Evolutionary conservation across 2,113 vertebrate genomes (phyloP).

Genomic region (Aptenodytes patagonicus): DNA sequence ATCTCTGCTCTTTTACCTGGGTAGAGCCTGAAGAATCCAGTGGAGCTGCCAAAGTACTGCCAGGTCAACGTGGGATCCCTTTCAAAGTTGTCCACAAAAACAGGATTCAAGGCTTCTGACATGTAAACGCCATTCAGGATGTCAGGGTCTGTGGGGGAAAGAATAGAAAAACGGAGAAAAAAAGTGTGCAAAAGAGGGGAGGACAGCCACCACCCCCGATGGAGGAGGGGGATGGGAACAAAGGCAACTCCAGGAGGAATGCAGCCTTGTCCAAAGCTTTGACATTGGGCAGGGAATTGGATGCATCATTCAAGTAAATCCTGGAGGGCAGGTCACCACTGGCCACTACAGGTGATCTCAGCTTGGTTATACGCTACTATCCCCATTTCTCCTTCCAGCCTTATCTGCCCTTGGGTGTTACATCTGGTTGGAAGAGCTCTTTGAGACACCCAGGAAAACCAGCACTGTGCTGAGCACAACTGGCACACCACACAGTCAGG

Average conservation of each 20-base stretch:
- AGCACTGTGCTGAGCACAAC: not conserved
- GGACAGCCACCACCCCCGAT: rapidly evolving
- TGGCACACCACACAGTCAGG: not conserved
- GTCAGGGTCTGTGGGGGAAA: conserved; percentile 78
- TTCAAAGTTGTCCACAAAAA: conserved; percentile 92
- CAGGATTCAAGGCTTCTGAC: conserved; percentile 91
- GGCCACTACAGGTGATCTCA: not conserved
- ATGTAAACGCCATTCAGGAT: conserved; percentile 93
- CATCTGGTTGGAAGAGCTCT: not conserved
- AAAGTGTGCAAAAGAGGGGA: not conserved
- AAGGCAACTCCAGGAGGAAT: not conserved
- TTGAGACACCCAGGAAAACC: not conserved
- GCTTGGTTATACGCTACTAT: not conserved
- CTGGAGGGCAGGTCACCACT: not conserved
- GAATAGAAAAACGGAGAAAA: not conserved
- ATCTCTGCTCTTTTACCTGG: conserved; percentile 76
- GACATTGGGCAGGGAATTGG: not conserved
- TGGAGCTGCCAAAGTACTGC: conserved; percentile 96
- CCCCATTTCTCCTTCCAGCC: not conserved
- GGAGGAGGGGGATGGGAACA: not conserved
- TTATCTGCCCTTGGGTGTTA: not conserved
- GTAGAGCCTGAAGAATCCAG: conserved; percentile 96
- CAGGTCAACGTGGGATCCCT: conserved; percentile 93
- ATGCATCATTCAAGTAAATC: not conserved
- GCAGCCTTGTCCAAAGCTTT: not conserved